Percentiles rank a stretch among this genome's conserved stretches.
Conservation (phyloP, 35 echinoderm and acorn worm species). For the Eucidaris tribuloides region DNA sequence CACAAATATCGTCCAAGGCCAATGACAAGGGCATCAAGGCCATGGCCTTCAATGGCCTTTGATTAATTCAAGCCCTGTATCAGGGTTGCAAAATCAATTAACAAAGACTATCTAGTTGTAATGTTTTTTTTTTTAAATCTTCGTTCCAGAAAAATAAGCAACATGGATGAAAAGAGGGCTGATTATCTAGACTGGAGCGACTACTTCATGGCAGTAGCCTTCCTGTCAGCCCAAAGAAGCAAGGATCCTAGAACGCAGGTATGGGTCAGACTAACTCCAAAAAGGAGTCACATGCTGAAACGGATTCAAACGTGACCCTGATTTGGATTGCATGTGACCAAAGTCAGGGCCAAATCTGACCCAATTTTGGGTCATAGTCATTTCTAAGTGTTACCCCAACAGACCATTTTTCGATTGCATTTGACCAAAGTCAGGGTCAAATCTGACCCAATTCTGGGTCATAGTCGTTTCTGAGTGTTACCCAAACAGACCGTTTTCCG, state of each 20-base stretch:
- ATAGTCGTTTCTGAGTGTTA: no score
- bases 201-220: constrained; percentile 98
- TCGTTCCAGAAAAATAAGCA: background rate
- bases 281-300: background rate
- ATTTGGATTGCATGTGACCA: background rate
- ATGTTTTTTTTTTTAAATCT: background rate
- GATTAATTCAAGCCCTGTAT: no score
- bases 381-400: no score
- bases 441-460: no score
- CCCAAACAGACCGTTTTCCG: background rate
- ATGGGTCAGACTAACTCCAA: background rate
- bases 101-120: no score
- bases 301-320: background rate
- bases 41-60: no score
- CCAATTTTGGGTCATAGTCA: no score
- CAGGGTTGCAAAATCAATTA: no score
- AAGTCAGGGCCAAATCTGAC: no score
- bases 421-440: no score
- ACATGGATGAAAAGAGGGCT: constrained; percentile 46
- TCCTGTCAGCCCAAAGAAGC: constrained; percentile 94
- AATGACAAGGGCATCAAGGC: no score
- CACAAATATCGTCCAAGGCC: no score
- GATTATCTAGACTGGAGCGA: constrained; percentile 88
- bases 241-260: constrained; percentile 99
- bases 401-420: background rate